Conservation (phyloP, 2,113 vertebrate species). For the Catharus bicknelli region DNA sequence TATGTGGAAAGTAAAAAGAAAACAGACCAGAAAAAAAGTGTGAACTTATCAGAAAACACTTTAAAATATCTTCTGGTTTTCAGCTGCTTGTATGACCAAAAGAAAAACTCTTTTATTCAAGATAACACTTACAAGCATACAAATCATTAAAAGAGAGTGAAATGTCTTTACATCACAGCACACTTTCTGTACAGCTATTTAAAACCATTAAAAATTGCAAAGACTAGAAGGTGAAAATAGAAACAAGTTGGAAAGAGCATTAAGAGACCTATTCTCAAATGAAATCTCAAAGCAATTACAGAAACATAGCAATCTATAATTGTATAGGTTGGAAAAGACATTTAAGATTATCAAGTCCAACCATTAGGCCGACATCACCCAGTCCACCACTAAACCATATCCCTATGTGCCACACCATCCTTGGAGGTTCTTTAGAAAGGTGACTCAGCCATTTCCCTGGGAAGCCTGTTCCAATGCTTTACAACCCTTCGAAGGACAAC, state of each 20-base stretch:
- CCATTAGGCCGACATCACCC: background rate
- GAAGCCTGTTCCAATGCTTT: background rate
- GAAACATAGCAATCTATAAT: background rate
- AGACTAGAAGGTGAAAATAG: background rate
- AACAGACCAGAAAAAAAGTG: background rate
- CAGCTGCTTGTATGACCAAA: background rate
- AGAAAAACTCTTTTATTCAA: background rate
- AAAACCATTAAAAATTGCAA: background rate
- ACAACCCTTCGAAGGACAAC: background rate
- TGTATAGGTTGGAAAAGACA: background rate
- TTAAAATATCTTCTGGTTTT: slow-evolving; percentile 22
- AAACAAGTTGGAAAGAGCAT: background rate
- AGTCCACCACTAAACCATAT: background rate
- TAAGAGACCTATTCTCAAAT: background rate
- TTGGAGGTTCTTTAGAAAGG: too few species aligned
- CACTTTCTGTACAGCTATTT: background rate
- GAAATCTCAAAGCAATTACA: background rate
- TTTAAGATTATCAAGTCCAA: background rate
- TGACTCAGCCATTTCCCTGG: background rate
- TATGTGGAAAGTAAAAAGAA: background rate
- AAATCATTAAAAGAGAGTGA: background rate
- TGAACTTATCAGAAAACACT: background rate
- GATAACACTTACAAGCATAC: background rate
- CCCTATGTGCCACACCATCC: background rate
- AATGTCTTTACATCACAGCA: background rate